Percentiles rank a stretch among this genome's conserved stretches.
phyloP scores from a whole-genome alignment of 2,888 invertebrate genomes.

The Hypercompe scribonia region DNA sequence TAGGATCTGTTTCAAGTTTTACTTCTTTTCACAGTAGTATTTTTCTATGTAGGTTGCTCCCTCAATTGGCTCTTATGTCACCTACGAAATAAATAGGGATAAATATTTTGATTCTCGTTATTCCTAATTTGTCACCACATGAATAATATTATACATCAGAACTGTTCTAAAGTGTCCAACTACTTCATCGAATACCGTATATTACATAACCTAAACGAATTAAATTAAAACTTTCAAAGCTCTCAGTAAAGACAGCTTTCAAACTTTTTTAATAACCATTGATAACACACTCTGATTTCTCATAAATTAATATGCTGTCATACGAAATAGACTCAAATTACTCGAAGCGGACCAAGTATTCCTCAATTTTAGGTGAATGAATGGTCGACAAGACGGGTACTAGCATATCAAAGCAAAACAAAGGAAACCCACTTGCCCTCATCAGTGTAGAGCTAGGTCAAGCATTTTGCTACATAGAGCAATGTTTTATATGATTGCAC shows the following conservation, averaged over 20 bases:
- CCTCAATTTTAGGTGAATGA: slow-evolving; percentile 9
- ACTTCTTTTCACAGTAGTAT: too few relatives aligned
- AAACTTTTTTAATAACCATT: neutral
- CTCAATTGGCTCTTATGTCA: too few relatives aligned
- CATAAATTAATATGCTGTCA: neutral
- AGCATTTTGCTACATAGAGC: neutral
- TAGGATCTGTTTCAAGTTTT: too few relatives aligned
- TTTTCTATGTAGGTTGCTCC: too few relatives aligned
- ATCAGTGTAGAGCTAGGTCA: slow-evolving; percentile 10
- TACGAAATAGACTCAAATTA: neutral
- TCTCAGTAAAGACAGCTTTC: neutral
- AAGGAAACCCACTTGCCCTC: slow-evolving; percentile 13
- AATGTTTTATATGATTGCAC: neutral
- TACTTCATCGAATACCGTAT: neutral
- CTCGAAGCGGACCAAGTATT: neutral
- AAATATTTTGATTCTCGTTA: too few relatives aligned
- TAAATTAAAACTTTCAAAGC: too few relatives aligned
- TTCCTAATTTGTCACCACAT: too few relatives aligned
- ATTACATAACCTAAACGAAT: too few relatives aligned
- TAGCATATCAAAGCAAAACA: slow-evolving; percentile 14
- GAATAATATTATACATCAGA: neutral
- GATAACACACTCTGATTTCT: neutral
- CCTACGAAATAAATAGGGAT: too few relatives aligned
- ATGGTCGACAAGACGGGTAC: slow-evolving; percentile 7
- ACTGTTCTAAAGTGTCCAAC: neutral